phyloP scores from a whole-genome alignment of 2,888 invertebrate genomes.

The Cinara cedri region DNA sequence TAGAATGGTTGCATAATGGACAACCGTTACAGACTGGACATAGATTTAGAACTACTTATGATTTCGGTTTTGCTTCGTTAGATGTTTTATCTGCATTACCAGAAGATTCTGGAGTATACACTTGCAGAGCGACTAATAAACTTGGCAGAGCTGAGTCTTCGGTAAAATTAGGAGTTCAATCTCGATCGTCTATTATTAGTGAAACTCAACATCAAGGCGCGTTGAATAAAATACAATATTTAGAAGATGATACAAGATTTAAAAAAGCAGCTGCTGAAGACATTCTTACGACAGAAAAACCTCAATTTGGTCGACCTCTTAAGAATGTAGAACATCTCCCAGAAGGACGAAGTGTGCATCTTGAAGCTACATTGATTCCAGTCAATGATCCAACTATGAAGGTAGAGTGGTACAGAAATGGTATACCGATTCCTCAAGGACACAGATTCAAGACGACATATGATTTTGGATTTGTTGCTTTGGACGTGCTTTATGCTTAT shows the following conservation, averaged over 20 bases:
- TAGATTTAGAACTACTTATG: slow-evolving; percentile 90
- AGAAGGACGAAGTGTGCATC: slow-evolving; percentile 86
- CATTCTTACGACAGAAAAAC: slow-evolving; percentile 79
- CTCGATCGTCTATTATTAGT: slow-evolving; percentile 81
- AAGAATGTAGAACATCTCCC: slow-evolving; percentile 81
- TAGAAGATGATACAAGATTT: slow-evolving; percentile 84
- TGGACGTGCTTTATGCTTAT: slow-evolving; percentile 95
- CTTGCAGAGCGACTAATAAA: slow-evolving; percentile 84
- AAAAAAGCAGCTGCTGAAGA: slow-evolving; percentile 77
- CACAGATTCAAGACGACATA: slow-evolving; percentile 95
- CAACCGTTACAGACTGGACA: slow-evolving; percentile 85
- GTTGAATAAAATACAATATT: slow-evolving; percentile 85
- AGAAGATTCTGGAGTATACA: slow-evolving; percentile 93
- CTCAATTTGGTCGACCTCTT: slow-evolving; percentile 86
- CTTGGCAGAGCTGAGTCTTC: slow-evolving; percentile 83
- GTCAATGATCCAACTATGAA: slow-evolving; percentile 98
- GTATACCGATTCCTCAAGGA: slow-evolving; percentile 87
- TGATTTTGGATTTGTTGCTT: slow-evolving; percentile 96
- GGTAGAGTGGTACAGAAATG: slow-evolving; percentile 98
- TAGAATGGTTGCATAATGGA: slow-evolving; percentile 93
- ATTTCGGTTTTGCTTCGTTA: slow-evolving; percentile 95
- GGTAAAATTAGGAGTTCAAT: slow-evolving; percentile 81
- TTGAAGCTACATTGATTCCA: slow-evolving; percentile 94
- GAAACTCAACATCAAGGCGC: slow-evolving; percentile 94
- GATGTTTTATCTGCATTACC: slow-evolving; percentile 93